Base-by-base conservation (phyloP, 2,797 vertebrate species). In the Platalea minor region DNA sequence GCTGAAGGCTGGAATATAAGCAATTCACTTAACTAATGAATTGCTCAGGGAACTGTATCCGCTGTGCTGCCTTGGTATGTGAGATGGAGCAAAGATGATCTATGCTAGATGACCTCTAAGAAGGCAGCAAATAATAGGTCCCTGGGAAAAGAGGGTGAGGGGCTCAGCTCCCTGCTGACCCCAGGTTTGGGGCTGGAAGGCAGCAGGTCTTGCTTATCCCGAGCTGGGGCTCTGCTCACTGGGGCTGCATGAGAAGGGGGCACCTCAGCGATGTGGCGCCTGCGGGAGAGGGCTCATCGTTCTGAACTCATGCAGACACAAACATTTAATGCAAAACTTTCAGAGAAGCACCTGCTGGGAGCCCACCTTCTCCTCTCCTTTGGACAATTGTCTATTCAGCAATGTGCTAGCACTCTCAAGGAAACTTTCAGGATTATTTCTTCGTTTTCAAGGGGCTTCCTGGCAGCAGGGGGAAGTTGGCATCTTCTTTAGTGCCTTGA, bases 191-290 rank as follows among this genome's bases (percentile, higher is more conserved):
- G 31, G 20, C 48, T 67, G 45, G 46, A 53, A 60, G 14, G 37
- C 50, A 41, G 20, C 37, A 59, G 33, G 24, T 60, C 35, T 68
- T 69, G 13, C 29, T 72, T 7, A 29, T 7, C 10, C 25, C 0
- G 0, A 46, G 23, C 5, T 0, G 0, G 3, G 20, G 33, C 29
- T 81, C 43, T 3, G 7, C 33, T 85, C 1, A 0, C n/a, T 9
- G 6, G 25, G 39, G 18, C 76, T 61, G 33, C 31, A 17, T 0
- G 1, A 68, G 26, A 10, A 65, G 11, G 21, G 28, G 35, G 7
- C 29, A 31, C 24, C 13, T 13, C 0, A 0, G 28, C 3, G 4
- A 17, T 24, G 35, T 23, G 53, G 21, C 6, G 16, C 12, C n/a
- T 35, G n/a, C 8, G 11, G 59, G 33, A 69, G 8, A 46, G 3